Percentiles rank a stretch among this genome's conserved stretches.
These are phyloP conservation scores for Syngnathus rostellatus DNA, from an alignment of 2,797 vertebrate genomes.

Conservation along the genomic window DNA sequence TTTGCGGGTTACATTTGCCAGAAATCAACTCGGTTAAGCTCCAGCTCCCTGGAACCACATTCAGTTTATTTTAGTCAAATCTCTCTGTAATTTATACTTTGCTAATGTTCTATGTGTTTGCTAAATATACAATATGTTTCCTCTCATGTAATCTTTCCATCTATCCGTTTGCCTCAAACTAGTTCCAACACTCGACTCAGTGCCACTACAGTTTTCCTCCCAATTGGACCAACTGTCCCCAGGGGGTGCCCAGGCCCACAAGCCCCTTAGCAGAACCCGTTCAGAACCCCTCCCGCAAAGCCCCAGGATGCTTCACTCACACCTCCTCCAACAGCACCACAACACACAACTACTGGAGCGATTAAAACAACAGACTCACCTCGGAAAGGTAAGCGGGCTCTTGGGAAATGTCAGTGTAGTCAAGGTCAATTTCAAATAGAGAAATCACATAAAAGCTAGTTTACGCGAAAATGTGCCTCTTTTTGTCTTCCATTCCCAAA, in stretches of 20 bases:
- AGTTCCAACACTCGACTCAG: conserved; percentile 79
- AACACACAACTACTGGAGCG: conserved; percentile 78
- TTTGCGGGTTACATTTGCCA: too few relatives aligned
- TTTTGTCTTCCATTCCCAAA: too few relatives aligned
- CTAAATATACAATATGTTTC: neutral
- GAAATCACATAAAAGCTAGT: neutral
- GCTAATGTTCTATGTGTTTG: neutral
- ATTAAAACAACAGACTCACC: conserved; percentile 81
- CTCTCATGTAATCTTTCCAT: neutral
- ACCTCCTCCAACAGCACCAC: conserved; percentile 79
- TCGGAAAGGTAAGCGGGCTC: conserved; percentile 67
- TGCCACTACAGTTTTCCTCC: conserved; percentile 74
- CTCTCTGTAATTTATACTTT: neutral
- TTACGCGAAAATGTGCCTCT: neutral
- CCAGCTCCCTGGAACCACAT: too few relatives aligned
- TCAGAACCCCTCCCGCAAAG: conserved; percentile 90
- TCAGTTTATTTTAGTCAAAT: neutral
- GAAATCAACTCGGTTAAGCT: too few relatives aligned
- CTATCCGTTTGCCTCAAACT: neutral
- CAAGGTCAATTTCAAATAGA: neutral
- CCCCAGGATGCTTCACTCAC: conserved; percentile 69
- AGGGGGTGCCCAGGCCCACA: conserved; percentile 77
- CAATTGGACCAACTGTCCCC: conserved; percentile 69
- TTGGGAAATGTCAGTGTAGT: neutral
- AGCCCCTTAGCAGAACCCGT: conserved; percentile 85